Evolutionary conservation across 2,113 vertebrate genomes (phyloP).

Genomic region (Xiphophorus couchianus): DNA sequence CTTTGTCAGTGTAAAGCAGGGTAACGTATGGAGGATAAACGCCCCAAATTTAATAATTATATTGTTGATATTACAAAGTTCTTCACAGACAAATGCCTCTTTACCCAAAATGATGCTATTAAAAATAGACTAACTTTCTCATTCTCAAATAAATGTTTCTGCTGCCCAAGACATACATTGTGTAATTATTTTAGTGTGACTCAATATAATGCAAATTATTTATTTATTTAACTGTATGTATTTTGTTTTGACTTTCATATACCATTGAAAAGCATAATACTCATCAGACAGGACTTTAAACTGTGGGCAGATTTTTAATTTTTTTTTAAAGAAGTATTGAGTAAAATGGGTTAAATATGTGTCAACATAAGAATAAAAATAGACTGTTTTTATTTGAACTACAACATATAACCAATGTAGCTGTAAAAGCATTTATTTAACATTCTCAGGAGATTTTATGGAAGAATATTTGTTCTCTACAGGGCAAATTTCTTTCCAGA

Average conservation of each 20-base stretch:
- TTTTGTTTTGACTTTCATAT: neutral
- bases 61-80: neutral
- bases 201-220: neutral
- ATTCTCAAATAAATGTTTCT: neutral
- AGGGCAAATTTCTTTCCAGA: neutral
- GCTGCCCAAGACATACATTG: neutral
- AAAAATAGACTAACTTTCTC: neutral
- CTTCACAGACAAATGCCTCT: neutral
- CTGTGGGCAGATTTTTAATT: too few relatives aligned
- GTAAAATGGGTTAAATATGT: too few relatives aligned
- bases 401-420: too few relatives aligned
- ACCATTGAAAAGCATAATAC: too few relatives aligned
- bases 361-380: too few relatives aligned
- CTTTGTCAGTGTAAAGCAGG: neutral
- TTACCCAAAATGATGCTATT: too few relatives aligned
- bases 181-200: neutral
- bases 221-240: neutral
- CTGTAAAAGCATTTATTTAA: neutral
- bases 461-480: too few relatives aligned
- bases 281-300: too few relatives aligned
- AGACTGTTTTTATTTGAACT: too few relatives aligned
- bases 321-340: too few relatives aligned
- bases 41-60: neutral
- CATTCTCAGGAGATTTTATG: neutral
- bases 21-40: neutral